Evolutionary conservation across 1,140 invertebrate genomes (phyloP).

Genomic region (Hyphantria cunea): DNA sequence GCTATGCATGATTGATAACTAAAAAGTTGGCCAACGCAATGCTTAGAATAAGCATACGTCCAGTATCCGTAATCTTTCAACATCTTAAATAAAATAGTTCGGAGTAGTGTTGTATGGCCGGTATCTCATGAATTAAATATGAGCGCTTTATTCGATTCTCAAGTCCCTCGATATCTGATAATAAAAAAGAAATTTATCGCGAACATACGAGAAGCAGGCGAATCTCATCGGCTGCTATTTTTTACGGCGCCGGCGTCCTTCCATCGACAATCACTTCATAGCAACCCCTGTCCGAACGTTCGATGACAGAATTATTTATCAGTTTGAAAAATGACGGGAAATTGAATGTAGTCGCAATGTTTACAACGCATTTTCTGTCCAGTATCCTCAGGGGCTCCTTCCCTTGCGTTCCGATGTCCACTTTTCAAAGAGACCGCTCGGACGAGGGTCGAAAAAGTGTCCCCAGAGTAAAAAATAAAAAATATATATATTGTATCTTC

Average conservation of each 20-base stretch:
- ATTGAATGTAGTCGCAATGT: slow-evolving; percentile 83
- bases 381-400: slow-evolving; percentile 77
- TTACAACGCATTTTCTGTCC: slow-evolving; percentile 82
- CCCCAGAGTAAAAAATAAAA: slow-evolving; percentile 81
- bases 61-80: slow-evolving; percentile 68
- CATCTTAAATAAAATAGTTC: slow-evolving; percentile 79
- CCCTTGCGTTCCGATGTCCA: slow-evolving; percentile 80
- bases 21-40: slow-evolving; percentile 23
- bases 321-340: slow-evolving; percentile 83
- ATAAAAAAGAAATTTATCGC: slow-evolving; percentile 82
- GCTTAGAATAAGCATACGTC: slow-evolving; percentile 35
- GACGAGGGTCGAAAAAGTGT: slow-evolving; percentile 82
- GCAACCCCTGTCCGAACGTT: slow-evolving; percentile 79
- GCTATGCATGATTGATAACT: slow-evolving; percentile 19
- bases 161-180: slow-evolving; percentile 81
- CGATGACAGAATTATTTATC: slow-evolving; percentile 83
- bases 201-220: slow-evolving; percentile 61
- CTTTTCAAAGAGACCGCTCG: slow-evolving; percentile 82
- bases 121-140: slow-evolving; percentile 82
- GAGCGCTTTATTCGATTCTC: slow-evolving; percentile 81
- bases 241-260: slow-evolving; percentile 66
- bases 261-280: slow-evolving; percentile 81
- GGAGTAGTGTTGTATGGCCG: slow-evolving; percentile 75
- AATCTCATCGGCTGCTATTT: slow-evolving; percentile 72
- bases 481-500: slow-evolving; percentile 79